phyloP scores from a whole-genome alignment of 2,797 vertebrate species.

The Mormyrus hasselquistii region DNA sequence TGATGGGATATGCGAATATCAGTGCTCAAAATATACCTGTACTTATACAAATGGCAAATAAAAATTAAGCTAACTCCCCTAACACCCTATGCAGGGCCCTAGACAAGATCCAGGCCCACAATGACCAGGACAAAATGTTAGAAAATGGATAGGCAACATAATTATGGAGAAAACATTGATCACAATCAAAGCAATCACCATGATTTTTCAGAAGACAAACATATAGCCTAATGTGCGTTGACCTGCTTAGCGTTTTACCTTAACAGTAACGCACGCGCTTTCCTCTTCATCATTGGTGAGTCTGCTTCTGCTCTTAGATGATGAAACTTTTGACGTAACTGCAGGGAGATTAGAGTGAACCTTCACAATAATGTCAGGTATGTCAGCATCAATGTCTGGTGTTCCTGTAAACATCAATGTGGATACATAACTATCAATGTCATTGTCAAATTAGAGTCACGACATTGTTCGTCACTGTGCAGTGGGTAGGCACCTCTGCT shows the following conservation, averaged over 20 bases:
- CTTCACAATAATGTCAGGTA: not conserved
- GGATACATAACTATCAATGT: not conserved
- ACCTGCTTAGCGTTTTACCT: not conserved
- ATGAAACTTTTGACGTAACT: not conserved
- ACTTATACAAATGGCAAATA: not conserved
- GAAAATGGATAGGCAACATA: not conserved
- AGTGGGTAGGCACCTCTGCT: not conserved
- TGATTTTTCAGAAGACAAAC: not conserved
- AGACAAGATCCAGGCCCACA: no score
- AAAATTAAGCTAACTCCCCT: not conserved
- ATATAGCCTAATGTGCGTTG: not conserved
- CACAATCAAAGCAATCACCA: not conserved
- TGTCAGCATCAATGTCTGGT: not conserved
- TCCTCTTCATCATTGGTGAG: not conserved
- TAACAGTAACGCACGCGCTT: not conserved
- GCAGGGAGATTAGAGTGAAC: not conserved
- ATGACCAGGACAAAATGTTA: not conserved
- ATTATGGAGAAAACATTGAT: not conserved
- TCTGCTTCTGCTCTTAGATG: not conserved
- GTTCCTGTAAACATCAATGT: not conserved
- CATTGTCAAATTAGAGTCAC: not conserved
- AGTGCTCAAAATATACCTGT: not conserved
- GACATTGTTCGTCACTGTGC: not conserved
- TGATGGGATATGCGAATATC: no score
- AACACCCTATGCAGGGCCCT: no score